Conservation (phyloP, 1,140 invertebrate genomes). For the Scaptodrosophila lebanonensis region DNA sequence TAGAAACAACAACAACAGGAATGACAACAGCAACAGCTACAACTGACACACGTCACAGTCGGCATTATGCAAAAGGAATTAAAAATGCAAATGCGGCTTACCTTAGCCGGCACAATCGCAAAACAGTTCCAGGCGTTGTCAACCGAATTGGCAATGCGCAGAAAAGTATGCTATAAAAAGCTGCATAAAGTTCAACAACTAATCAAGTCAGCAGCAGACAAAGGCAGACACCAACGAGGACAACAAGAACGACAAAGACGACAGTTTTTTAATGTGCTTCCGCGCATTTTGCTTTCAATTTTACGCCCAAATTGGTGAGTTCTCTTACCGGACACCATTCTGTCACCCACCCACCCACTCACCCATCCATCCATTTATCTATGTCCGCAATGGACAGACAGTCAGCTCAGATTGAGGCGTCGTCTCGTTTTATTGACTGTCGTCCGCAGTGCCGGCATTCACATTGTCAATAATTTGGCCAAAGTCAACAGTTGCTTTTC, state of each 20-base stretch:
- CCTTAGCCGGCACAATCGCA: slow-evolving; percentile 2
- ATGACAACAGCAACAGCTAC: slow-evolving; percentile 33
- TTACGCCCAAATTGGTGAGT: neutral
- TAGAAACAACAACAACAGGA: slow-evolving; percentile 31
- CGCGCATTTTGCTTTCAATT: slow-evolving; percentile 9
- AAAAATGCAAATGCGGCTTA: slow-evolving; percentile 67
- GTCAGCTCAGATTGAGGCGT: neutral
- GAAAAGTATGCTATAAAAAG: slow-evolving; percentile 10
- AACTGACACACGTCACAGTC: slow-evolving; percentile 64
- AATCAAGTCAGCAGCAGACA: slow-evolving; percentile 41
- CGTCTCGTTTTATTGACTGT: slow-evolving; percentile 6
- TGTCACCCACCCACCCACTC: no score
- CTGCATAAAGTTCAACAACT: slow-evolving; percentile 40
- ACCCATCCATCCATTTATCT: no score
- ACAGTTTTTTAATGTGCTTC: slow-evolving; percentile 3
- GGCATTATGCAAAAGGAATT: slow-evolving; percentile 72
- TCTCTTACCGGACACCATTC: no score
- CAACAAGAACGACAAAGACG: neutral
- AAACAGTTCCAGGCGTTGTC: slow-evolving; percentile 6
- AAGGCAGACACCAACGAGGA: no score
- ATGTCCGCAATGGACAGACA: no score
- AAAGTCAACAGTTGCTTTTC: slow-evolving; percentile 1
- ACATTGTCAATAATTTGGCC: slow-evolving; percentile 8
- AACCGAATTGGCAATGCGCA: slow-evolving; percentile 23
- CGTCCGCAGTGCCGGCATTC: no score